Evolutionary conservation across 2,797 vertebrate species (phyloP), one percentile per base, ranked within the genome.

Genomic region (Xenopus petersii): DNA sequence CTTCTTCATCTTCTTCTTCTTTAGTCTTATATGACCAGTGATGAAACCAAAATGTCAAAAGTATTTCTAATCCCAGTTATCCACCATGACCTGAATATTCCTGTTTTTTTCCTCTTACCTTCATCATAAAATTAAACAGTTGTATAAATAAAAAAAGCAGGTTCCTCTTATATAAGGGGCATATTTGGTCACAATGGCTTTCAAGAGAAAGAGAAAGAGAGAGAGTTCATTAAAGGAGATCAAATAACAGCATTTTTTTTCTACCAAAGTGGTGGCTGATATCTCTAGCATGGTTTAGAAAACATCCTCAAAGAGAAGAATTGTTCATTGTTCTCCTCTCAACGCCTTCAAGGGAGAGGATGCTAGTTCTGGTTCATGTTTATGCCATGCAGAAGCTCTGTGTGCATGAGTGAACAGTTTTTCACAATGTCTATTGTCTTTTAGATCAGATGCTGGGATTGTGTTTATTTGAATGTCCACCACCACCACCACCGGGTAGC

Each of bases 361-460:
- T 86, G 82, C 82, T 87, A 79, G 80, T 87, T 84, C 86, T 83
- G 84, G 81, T 84, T 85, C 74, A 68, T 84, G 88, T 89, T 87
- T 84, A 86, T 87, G 88, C 88, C 88, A 86, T 84, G 83, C 83
- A 88, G 87, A 87, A 91, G 88, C 87, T 89, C 87, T 86, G 84
- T 72, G 76, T 87, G 82, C 87, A 77, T 81, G 81, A 83, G 83
- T 73, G 70, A 79, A 85, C 83, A 82, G 80, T 81, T 80, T 21
- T 77, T 84, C 81, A 71, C 79, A 85, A 83, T 75, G 79, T 84
- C 82, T 83, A 56, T 30, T 30, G 26, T 30, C 26, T 30, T 30
- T 30, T n/a, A 51, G 71, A 81, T 71, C 94, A 99, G 88, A 96
- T 93, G 87, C 85, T 86, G 88, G 88, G 86, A 84, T 87, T 88